Percentiles rank a stretch among this genome's conserved stretches.
phyloP scores from a whole-genome alignment of 2,797 vertebrate genomes.

The Amniataba percoides region DNA sequence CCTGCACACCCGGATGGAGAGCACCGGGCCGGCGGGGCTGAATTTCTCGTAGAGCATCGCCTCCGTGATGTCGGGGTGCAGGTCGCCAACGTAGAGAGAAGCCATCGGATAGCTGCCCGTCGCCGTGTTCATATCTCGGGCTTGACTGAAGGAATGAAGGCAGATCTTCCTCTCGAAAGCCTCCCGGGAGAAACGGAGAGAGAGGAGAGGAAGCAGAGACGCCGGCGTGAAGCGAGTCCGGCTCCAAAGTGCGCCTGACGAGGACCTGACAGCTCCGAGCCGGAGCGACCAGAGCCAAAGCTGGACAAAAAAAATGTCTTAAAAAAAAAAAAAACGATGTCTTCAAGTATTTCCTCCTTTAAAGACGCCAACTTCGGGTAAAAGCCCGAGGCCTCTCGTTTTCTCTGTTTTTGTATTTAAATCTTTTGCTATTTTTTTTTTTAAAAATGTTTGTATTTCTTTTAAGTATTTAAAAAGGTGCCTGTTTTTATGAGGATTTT shows the following conservation, averaged over 20 bases:
- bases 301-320: conserved; percentile 39
- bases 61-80: conserved; percentile 98
- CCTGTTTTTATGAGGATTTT: conserved; percentile 85
- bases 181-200: neutral
- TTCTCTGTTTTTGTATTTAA: conserved; percentile 51
- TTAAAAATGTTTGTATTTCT: conserved; percentile 62
- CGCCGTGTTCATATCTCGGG: conserved; percentile 90
- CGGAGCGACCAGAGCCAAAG: conserved; percentile 44
- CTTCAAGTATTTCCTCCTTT: conserved; percentile 51
- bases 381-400: conserved; percentile 68
- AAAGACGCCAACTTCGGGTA: conserved; percentile 66
- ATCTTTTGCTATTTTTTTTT: conserved; percentile 78
- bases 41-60: conserved; percentile 99
- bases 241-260: conserved; percentile 38
- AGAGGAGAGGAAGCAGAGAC: conserved; percentile 21
- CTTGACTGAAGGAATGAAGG: conserved; percentile 27
- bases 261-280: conserved; percentile 42
- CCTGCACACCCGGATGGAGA: conserved; percentile 97
- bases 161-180: conserved; percentile 27
- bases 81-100: conserved; percentile 96
- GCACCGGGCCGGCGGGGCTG: conserved; percentile 96
- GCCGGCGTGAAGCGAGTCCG: conserved; percentile 6
- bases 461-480: conserved; percentile 62
- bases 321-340: conserved; percentile 36
- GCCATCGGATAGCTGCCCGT: conserved; percentile 98